Evolutionary conservation across 2,888 invertebrate genomes (phyloP), one percentile per base, ranked within the genome.

Genomic region (Tipula vernalis): DNA sequence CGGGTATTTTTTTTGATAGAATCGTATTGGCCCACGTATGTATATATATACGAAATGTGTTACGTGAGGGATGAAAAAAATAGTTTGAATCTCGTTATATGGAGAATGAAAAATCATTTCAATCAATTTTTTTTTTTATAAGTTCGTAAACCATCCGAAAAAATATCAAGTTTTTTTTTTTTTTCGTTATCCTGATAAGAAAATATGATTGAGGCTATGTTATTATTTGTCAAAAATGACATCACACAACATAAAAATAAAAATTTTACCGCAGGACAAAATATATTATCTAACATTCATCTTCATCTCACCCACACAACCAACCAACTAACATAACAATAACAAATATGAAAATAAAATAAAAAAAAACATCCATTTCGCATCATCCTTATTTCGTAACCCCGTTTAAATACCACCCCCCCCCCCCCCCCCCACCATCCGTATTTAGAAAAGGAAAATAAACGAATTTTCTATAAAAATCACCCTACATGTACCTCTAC

Each of bases 191-290:
- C 71, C 71, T 71, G 71, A 71, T 71, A 71, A 71, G 71, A 71
- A 71, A 71, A 71, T 71, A 71, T 71, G 71, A 71, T 71, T 71
- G 71, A 71, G 71, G 41, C 41, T 84, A 84, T 84, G 41, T 84
- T 84, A 84, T 84, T 84, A 84, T 84, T 84, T 84, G 84, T 84
- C 84, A 84, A 84, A 84, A 84, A 84, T 84, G 84, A 84, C 84
- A 84, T 84, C 84, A 41, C 84, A 84, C 84, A 84, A 84, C 39
- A 84, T 84, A 84, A 84, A 84, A 84, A 84, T 39, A 84, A 84
- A 84, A 84, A 39, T 41, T n/a, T 84, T 41, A 84, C 84, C 84
- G 36, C 39, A 84, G 41, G 84, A 41, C 84, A 84, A 84, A 84
- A 71, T 71, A 71, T 71, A 71, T 71, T 71, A 71, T 71, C 71